Evolutionary conservation across 2,888 invertebrate species (phyloP), one percentile per base, ranked within the genome.

Genomic region (Athalia rosae): DNA sequence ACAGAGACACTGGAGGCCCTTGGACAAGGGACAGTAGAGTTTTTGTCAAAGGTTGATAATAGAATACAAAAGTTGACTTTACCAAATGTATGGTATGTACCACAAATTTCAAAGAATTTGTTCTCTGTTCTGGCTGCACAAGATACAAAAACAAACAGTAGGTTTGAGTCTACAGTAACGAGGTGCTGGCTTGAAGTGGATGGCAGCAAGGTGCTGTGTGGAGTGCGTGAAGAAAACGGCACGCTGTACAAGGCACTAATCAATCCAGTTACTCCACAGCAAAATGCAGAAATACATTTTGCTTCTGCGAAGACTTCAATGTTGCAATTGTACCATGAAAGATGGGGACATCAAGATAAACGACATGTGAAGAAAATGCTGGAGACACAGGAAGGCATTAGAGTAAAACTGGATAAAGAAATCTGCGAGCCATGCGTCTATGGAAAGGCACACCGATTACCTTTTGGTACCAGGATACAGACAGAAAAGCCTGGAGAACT

Each of bases 321-420:
- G 66, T 76, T 85, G 48, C 84, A 86, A 76, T 76, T 85, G 3
- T 86, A 85, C 76, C 83, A 85, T 79, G 84, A 85, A 79, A 83
- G 85, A 77, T 86, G 85, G 82, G 86, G 86, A n/a, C 87, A 87
- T 76, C 85, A 86, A 76, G 84, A 86, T 77, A 87, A 86, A 77
- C 81, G 80, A 1, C 82, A 87, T 77, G 83, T 88, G 13, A 85
- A 80, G 81, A 78, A 78, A 9, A 80, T 81, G 80, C 79, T 87
- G 5, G 74, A 85, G 71, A 80, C 50, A 79, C 80, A 87, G 43
- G 77, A 84, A 11, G 79, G 81, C 13, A 85, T 86, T 47, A 79
- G 79, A 8, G 84, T 85, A 0, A 81, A 82, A 47, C 9, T 82
- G 66, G 79, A 80, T 45, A 80, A 64, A 47, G 80, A 85, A 63